Evolutionary conservation across 2,888 invertebrate species (phyloP).

Genomic region (Lycophotia porphyrea): DNA sequence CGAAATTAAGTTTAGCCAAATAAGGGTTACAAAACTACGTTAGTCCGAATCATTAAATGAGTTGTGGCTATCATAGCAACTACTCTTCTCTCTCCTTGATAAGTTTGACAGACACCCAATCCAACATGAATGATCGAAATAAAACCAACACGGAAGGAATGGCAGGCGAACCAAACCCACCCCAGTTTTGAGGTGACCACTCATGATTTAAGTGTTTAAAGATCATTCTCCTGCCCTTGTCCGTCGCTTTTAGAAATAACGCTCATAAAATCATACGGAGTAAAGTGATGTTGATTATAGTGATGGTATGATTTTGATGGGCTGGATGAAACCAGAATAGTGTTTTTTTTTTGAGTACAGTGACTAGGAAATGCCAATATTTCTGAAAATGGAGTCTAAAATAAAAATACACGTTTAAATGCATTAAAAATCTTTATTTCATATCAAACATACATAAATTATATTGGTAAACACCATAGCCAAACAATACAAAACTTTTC

Average conservation of each 20-base stretch:
- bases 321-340: neutral
- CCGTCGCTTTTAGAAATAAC: no score
- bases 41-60: neutral
- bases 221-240: no score
- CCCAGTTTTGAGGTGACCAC: no score
- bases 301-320: no score
- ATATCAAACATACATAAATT: conserved; percentile 28
- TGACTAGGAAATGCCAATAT: no score
- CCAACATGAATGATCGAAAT: neutral
- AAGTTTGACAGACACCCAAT: neutral
- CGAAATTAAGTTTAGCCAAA: neutral
- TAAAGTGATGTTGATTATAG: neutral
- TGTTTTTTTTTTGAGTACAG: neutral
- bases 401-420: neutral
- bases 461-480: conserved; percentile 12
- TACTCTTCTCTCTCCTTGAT: neutral
- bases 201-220: no score
- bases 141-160: neutral
- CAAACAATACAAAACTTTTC: conserved; percentile 22
- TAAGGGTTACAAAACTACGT: neutral
- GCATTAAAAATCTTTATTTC: conserved; percentile 21
- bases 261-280: no score
- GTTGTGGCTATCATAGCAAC: neutral
- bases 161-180: neutral
- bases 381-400: neutral